Evolutionary conservation across 2,888 invertebrate species (phyloP).

Genomic region (Dynastes tityus): DNA sequence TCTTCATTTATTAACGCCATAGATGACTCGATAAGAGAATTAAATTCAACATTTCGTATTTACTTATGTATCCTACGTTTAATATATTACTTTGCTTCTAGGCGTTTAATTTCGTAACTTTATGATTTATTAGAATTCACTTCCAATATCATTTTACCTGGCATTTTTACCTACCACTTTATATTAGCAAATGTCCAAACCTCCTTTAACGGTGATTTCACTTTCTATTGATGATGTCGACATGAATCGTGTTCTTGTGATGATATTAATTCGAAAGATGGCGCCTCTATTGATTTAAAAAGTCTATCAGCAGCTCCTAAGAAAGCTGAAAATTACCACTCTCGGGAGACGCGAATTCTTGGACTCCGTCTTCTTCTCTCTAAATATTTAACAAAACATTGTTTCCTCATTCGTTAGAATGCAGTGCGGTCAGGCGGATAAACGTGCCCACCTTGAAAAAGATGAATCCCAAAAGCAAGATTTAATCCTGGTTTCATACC

Average conservation of each 20-base stretch:
- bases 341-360: conserved; percentile 24
- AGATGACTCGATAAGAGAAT: too few species aligned
- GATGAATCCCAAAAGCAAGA: conserved; percentile 38
- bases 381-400: conserved; percentile 44
- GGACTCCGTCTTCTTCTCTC: conserved; percentile 26
- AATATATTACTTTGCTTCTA: too few species aligned
- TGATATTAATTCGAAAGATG: conserved; percentile 43
- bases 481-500: conserved; percentile 62
- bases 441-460: conserved; percentile 22
- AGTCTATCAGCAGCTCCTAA: conserved; percentile 50
- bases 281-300: conserved; percentile 47
- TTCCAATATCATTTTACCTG: not conserved
- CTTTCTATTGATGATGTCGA: conserved; percentile 24
- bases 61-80: too few species aligned
- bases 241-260: conserved; percentile 42
- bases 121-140: too few species aligned
- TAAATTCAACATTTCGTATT: too few species aligned
- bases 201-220: conserved; percentile 12
- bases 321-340: conserved; percentile 45
- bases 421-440: conserved; percentile 18
- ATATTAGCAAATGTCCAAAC: conserved; percentile 43
- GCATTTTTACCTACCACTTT: not conserved
- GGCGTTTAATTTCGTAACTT: too few species aligned
- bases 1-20: too few species aligned
- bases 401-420: conserved; percentile 33